Percentiles rank a stretch among this genome's conserved stretches.
Evolutionary conservation across 1,140 invertebrate genomes (phyloP).

Genomic region (Zaprionus vittiger): DNA sequence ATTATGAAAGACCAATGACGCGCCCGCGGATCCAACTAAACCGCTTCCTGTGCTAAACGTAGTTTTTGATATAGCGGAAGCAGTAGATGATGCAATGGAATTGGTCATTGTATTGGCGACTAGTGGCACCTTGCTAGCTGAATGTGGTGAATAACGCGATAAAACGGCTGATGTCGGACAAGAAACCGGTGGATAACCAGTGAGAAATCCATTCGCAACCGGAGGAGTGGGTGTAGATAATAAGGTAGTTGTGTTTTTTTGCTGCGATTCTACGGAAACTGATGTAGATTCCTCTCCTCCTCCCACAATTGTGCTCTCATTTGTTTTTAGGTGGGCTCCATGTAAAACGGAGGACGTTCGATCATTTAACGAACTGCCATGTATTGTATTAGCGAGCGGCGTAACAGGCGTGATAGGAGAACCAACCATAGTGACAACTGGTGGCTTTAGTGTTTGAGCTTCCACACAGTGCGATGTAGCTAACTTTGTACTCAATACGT

Average conservation of each 20-base stretch:
- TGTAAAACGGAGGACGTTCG: slow-evolving; percentile 44
- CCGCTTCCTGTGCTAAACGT: slow-evolving; percentile 36
- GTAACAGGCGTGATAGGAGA: slow-evolving; percentile 26
- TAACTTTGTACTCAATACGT: slow-evolving; percentile 48
- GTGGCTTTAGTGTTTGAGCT: slow-evolving; percentile 24
- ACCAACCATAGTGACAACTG: slow-evolving; percentile 32
- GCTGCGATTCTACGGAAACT: slow-evolving; percentile 41
- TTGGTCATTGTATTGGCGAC: slow-evolving; percentile 41
- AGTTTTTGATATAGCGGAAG: slow-evolving; percentile 36
- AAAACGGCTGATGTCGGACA: slow-evolving; percentile 36
- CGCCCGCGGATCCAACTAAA: slow-evolving; percentile 46
- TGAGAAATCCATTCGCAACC: slow-evolving; percentile 61
- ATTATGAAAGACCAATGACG: slow-evolving; percentile 62
- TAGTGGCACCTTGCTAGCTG: slow-evolving; percentile 38
- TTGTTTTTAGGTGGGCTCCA: slow-evolving; percentile 37
- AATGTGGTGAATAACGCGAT: slow-evolving; percentile 49
- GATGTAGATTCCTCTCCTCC: slow-evolving; percentile 3
- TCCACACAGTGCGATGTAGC: slow-evolving; percentile 33
- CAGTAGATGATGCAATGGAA: slow-evolving; percentile 20
- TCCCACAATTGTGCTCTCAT: slow-evolving; percentile 28
- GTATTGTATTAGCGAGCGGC: slow-evolving; percentile 23
- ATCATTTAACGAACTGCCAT: slow-evolving; percentile 33
- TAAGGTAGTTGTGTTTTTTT: slow-evolving; percentile 40
- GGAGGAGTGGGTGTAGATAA: slow-evolving; percentile 18
- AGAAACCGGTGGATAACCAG: slow-evolving; percentile 46